Conservation (phyloP, 2,888 invertebrate species). For the Acleris literana region DNA sequence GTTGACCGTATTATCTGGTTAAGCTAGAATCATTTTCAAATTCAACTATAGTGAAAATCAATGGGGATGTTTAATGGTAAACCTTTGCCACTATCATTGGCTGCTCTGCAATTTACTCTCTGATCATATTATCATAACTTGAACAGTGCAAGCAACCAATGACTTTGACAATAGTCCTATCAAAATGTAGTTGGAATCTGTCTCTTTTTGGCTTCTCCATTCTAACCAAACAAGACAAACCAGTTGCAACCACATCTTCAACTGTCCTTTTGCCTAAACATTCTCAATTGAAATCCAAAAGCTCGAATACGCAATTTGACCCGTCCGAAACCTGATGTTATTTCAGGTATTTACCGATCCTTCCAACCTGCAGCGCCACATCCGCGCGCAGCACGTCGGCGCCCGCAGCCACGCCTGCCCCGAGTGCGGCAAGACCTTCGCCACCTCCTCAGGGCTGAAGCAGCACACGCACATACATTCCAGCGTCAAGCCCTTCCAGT, state of each 20-base stretch:
- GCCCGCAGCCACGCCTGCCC: constrained; percentile 98
- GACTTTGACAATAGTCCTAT: too few species aligned
- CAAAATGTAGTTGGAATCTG: too few species aligned
- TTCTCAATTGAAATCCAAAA: background rate
- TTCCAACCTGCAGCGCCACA: constrained; percentile 98
- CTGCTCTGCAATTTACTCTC: too few species aligned
- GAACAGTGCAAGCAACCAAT: too few species aligned
- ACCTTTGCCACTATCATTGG: too few species aligned
- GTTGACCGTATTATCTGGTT: background rate
- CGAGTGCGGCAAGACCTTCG: constrained; percentile 99
- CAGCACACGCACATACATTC: constrained; percentile 99
- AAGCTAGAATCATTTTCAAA: too few species aligned
- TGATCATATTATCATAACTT: too few species aligned
- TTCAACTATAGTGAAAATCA: too few species aligned
- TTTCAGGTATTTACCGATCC: constrained; percentile 97
- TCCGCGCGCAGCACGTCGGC: constrained; percentile 97
- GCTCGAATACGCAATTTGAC: constrained; percentile 52
- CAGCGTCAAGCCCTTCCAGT: constrained; percentile 98
- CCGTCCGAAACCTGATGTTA: constrained; percentile 79
- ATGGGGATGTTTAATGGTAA: too few species aligned
- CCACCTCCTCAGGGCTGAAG: constrained; percentile 98
- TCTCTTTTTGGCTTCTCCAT: too few species aligned
- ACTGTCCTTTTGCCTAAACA: background rate
- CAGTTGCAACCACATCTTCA: too few species aligned
- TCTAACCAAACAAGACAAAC: too few species aligned